These are phyloP conservation scores for Laticauda colubrina DNA, from an alignment of 2,113 vertebrate genomes.

Conservation along the genomic window DNA sequence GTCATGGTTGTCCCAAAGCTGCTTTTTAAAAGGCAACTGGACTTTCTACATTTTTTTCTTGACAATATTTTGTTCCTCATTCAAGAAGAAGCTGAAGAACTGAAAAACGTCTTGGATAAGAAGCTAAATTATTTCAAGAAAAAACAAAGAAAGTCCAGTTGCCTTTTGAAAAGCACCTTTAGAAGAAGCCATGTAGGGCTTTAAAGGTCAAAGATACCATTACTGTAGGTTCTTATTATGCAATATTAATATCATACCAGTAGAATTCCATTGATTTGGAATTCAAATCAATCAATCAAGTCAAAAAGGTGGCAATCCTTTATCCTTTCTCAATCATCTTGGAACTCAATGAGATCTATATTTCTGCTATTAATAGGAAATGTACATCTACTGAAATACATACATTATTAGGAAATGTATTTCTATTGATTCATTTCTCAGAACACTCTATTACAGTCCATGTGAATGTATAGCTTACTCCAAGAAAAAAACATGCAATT, in stretches of 20 bases:
- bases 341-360: background rate
- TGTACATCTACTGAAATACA: background rate
- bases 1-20: no score
- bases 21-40: no score
- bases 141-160: background rate
- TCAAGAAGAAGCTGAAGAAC: background rate
- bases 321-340: background rate
- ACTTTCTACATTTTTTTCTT: no score
- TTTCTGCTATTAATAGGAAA: background rate
- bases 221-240: background rate
- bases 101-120: background rate
- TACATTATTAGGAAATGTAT: background rate
- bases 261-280: background rate
- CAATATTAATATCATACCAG: background rate
- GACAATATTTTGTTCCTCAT: background rate
- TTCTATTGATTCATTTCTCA: background rate
- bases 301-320: background rate
- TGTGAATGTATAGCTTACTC: background rate
- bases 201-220: background rate
- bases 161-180: background rate
- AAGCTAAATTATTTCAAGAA: background rate
- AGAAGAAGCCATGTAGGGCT: background rate
- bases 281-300: no score
- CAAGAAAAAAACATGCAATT: background rate
- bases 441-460: background rate